phyloP scores from a whole-genome alignment of 1,140 invertebrate species.

The Drosophila quadrilineata region DNA sequence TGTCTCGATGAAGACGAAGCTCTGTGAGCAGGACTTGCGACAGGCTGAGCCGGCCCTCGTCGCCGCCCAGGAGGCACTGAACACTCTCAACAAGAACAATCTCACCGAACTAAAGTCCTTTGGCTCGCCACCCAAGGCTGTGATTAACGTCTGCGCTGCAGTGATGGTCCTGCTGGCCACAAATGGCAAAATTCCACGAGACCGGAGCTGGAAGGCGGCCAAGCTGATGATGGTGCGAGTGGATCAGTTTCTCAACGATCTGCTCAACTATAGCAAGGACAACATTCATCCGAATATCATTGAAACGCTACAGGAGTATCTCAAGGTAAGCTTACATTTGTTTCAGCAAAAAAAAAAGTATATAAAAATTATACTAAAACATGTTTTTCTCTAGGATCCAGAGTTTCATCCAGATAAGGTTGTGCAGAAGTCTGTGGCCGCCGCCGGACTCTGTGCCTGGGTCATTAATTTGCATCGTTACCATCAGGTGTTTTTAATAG shows the following conservation, averaged over 20 bases:
- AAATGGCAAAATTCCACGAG: constrained; percentile 94
- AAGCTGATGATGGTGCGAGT: constrained; percentile 88
- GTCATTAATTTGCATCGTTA: constrained; percentile 96
- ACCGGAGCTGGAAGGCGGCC: constrained; percentile 95
- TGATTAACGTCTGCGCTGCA: constrained; percentile 92
- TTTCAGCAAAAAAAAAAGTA: not conserved
- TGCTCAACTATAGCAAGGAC: constrained; percentile 96
- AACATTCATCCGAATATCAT: constrained; percentile 94
- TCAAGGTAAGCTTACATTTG: constrained; percentile 44
- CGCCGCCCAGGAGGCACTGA: constrained; percentile 94
- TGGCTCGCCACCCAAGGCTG: constrained; percentile 91
- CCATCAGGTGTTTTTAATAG: constrained; percentile 95
- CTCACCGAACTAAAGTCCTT: constrained; percentile 97
- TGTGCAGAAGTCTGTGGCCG: constrained; percentile 92
- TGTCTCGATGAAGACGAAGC: constrained; percentile 89
- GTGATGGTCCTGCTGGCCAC: constrained; percentile 93
- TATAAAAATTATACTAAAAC: not conserved
- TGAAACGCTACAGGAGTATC: constrained; percentile 85
- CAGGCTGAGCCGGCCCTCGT: constrained; percentile 96
- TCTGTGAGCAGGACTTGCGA: constrained; percentile 94
- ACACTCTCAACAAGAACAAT: constrained; percentile 97
- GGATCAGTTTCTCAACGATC: constrained; percentile 92
- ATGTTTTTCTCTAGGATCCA: constrained; percentile 82
- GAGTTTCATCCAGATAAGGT: constrained; percentile 95
- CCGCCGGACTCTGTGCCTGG: constrained; percentile 96